Base-by-base conservation (phyloP, 2,888 invertebrate genomes). In the Muscina levida region DNA sequence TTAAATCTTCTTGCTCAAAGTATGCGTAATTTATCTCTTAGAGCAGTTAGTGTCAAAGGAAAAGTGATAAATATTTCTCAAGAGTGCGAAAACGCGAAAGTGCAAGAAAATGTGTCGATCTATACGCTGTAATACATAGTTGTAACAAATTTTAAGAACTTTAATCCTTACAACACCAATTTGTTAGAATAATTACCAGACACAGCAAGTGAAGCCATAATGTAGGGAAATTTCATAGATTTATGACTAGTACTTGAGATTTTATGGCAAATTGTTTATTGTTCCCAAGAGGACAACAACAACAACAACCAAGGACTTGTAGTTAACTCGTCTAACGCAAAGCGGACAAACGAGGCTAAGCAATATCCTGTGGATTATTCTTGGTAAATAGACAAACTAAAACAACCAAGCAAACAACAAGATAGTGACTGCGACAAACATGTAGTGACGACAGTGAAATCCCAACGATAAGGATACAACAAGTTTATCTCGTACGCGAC, bases 281-380 rank as follows among this genome's bases (percentile, higher is more conserved):
- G 42, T 19, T 39, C 39, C 19, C 39, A 22, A 19, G 17, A 39
- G 10, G 31, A 46, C 48, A n/a, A 19, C 39, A 37, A 11, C 39
- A 13, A 5, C 8, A 31, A 31, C 31, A 8, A n/a, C n/a, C 71
- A 72, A 11, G 22, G 56, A 51, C 44, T 42, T 59, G 59, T n/a
- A 53, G 62, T 67, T 67, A 79, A 68, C 71, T 79, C 39, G 19
- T 62, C 24, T 15, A 26, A 26, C 70, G 51, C 1, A 1, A 17
- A 44, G 31, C 8, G 31, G 31, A 11, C 22, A 19, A n/a, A 17
- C 13, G 4, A 31, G 31, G 3, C 4, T 31, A 31, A 31, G 31
- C 4, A 46, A 70, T 65, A 11, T 75, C 77, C 72, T 77, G 48
- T 77, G 53, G 77, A 44, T 75, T 72, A 46, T 74, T 75, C 72